phyloP scores from a whole-genome alignment of 2,888 invertebrate genomes.

The Idaea biselata region DNA sequence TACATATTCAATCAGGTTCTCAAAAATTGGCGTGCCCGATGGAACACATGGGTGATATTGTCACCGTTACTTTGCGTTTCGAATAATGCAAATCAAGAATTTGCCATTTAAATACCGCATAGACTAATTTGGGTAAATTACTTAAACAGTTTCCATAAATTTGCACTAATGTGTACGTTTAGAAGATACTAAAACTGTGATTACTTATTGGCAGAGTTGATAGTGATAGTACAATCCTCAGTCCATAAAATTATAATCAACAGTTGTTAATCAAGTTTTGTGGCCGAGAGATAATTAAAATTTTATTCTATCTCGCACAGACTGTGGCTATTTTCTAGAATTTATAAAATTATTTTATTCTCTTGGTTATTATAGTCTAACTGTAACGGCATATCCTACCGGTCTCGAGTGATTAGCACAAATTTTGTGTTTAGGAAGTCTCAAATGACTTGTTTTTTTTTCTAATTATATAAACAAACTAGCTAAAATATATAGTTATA shows the following conservation, averaged over 20 bases:
- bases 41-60: slow-evolving; percentile 23
- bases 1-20: slow-evolving; percentile 30
- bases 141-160: slow-evolving; percentile 6
- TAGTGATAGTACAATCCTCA: not conserved
- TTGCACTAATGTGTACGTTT: not conserved
- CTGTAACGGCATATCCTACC: not conserved
- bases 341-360: not conserved
- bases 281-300: not conserved
- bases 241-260: slow-evolving; percentile 4
- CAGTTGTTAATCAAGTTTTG: not conserved
- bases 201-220: not conserved
- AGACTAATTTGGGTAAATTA: slow-evolving; percentile 8
- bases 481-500: not conserved
- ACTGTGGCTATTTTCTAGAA: not conserved
- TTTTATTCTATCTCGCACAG: not conserved
- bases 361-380: not conserved
- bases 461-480: not conserved
- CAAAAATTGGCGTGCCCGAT: slow-evolving; percentile 30
- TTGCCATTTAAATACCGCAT: slow-evolving; percentile 7
- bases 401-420: not conserved
- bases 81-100: slow-evolving; percentile 10
- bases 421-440: not conserved
- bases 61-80: slow-evolving; percentile 26
- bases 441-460: not conserved
- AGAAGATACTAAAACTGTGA: not conserved